Evolutionary conservation across 2,113 vertebrate genomes (phyloP).

Genomic region (Ammodytes marinus): DNA sequence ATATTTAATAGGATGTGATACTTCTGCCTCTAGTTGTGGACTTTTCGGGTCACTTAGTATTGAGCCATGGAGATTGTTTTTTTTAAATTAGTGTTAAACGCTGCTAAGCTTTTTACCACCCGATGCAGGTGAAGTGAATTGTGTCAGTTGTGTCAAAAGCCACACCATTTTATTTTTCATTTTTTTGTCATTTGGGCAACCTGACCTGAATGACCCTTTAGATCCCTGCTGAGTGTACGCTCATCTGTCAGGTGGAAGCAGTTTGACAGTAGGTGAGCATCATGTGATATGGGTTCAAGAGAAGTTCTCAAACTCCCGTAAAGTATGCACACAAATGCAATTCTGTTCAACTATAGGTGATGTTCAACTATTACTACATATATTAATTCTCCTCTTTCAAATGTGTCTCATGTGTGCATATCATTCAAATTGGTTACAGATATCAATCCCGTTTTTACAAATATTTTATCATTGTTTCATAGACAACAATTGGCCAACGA

Average conservation of each 20-base stretch:
- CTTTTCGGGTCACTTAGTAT: background rate
- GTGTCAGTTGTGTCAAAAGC: background rate
- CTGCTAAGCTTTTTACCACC: background rate
- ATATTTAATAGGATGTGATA: background rate
- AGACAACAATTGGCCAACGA: background rate
- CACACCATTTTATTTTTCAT: background rate
- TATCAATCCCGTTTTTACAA: background rate
- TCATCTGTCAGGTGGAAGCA: constrained; percentile 1
- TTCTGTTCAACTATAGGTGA: background rate
- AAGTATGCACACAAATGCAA: background rate
- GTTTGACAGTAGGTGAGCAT: constrained; percentile 19
- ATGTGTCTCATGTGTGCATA: too few relatives aligned
- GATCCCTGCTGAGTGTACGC: constrained; percentile 9
- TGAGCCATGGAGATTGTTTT: background rate
- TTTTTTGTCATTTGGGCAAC: background rate
- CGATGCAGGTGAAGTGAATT: background rate
- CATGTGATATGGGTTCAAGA: constrained; percentile 11
- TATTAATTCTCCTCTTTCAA: background rate
- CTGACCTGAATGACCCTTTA: constrained; percentile 5
- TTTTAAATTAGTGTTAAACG: background rate
- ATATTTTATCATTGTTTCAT: background rate
- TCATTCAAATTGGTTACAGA: background rate
- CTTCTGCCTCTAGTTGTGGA: background rate
- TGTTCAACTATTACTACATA: background rate
- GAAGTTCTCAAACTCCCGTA: constrained; percentile 5